Base-by-base conservation (phyloP, 2,797 vertebrate genomes). In the Chaunax sp. region DNA sequence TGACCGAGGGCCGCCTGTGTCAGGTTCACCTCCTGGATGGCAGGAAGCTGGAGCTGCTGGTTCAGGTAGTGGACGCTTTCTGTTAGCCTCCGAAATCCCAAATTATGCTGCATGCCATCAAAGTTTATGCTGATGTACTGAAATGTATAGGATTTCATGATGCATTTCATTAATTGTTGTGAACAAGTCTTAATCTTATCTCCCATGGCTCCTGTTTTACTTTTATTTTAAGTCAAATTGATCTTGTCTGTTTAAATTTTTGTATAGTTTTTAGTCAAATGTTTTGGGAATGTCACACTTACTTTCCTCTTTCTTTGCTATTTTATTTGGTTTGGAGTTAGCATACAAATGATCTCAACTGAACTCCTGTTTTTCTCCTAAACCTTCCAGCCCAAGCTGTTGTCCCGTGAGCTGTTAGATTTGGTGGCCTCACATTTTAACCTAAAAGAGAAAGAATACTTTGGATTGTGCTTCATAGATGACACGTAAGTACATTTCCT, bases 401-500 rank as follows among this genome's bases (percentile, higher is more conserved):
- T 99, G 87, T 96, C 97, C 64, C 93, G 95, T 22, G 98, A 99
- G 50, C 93, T 99, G 69, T 80, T 99, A 74, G 98, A 99, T 84
- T 92, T 99, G 60, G 98, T 97, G 87, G 95, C 98, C 2, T 99
- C 98, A 0, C 98, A 99, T 90, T 99, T 99, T 81, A 99, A 94
- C 90, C 93, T 99, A 63, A 99, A 99, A 78, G 98, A 99, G 85
- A 99, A 99, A 79, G 98, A 99, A 28, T 99, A 98, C 83, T 99
- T 99, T 90, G 98, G 98, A 68, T 94, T 99, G 87, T 96, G 93
- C 0, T 99, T 96, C 76, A 92, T 95, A 35, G 95, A 98, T 92
- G 96, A 98, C 72, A 97, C 93, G 98, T 98, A 88, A 95, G 97
- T 95, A 57, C 9, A 56, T 66, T 62, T 54, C n/a, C n/a, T n/a